Conservation (phyloP, 2,113 vertebrate genomes). For the Sorex araneus region DNA sequence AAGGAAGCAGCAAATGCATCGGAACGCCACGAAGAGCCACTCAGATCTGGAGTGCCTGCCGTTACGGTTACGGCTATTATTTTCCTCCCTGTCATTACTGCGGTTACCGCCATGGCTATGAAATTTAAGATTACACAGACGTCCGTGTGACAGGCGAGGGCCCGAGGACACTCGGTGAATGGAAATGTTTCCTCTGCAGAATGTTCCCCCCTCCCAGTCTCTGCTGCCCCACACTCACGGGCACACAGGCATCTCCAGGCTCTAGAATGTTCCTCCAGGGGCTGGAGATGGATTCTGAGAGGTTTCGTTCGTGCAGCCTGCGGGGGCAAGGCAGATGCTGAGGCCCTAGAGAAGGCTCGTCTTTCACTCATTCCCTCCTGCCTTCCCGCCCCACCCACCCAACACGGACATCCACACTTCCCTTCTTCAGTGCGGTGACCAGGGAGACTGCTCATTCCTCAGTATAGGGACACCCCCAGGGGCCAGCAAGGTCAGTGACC, state of each 20-base stretch:
- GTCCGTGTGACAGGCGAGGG: not conserved
- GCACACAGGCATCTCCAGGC: not conserved
- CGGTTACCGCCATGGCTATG: not conserved
- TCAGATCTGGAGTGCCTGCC: not conserved
- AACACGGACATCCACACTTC: not conserved
- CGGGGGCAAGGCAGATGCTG: accelerated
- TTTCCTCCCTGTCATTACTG: not conserved
- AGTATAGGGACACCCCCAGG: no score
- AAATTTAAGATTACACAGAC: not conserved
- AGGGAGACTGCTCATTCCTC: not conserved
- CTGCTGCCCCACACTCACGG: no score
- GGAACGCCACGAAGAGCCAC: not conserved
- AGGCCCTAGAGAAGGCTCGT: not conserved
- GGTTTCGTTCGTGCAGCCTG: accelerated
- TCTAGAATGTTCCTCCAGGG: not conserved
- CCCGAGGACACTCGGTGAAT: not conserved
- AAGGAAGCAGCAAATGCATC: not conserved
- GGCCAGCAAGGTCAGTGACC: no score
- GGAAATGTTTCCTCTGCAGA: not conserved
- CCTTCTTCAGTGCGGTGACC: not conserved
- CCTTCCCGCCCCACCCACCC: not conserved
- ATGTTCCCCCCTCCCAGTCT: not conserved
- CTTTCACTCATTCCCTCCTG: not conserved
- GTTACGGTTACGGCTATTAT: not conserved
- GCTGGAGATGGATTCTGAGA: not conserved